Evolutionary conservation across 2,113 vertebrate species (phyloP).

Genomic region (human): GRCh38 chr6:61539501-61540000

Average conservation of each 20-base stretch:
- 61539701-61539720: neutral
- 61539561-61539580: neutral
- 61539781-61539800: neutral
- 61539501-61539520: neutral
- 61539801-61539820: neutral
- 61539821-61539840: neutral
- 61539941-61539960: neutral
- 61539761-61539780: neutral
- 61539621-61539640: neutral
- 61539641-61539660: neutral
- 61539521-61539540: neutral
- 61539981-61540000: neutral
- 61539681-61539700: neutral
- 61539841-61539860: neutral
- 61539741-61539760: neutral
- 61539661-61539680: conserved; percentile 5
- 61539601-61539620: neutral
- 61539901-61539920: too few relatives aligned
- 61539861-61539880: neutral
- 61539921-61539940: neutral
- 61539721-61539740: neutral
- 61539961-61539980: neutral
- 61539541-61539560: neutral
- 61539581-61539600: neutral
- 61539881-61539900: too few relatives aligned